Percentiles rank a stretch among this genome's conserved stretches.
These are phyloP conservation scores for Regulus satrapa DNA, from an alignment of 2,113 vertebrate species.

Conservation along the genomic window DNA sequence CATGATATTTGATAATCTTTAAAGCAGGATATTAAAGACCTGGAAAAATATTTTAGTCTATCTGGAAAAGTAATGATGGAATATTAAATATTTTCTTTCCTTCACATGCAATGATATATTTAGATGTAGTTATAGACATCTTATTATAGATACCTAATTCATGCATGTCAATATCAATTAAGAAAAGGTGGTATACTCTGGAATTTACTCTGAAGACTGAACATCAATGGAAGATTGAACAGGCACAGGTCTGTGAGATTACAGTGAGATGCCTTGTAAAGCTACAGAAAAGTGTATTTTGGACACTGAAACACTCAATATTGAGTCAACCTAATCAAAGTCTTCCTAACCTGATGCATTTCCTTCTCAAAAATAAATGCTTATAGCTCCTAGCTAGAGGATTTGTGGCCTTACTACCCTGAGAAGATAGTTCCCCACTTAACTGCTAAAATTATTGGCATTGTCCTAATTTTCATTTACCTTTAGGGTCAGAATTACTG, in stretches of 20 bases:
- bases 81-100: not conserved
- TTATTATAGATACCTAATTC: not conserved
- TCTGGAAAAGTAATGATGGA: not conserved
- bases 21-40: not conserved
- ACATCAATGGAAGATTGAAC: not conserved
- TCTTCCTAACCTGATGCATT: not conserved
- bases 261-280: not conserved
- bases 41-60: not conserved
- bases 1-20: not conserved
- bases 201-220: not conserved
- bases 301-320: not conserved
- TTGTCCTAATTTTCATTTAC: not conserved
- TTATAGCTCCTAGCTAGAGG: not conserved
- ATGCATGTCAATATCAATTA: not conserved
- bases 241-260: not conserved
- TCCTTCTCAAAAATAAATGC: not conserved
- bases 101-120: not conserved
- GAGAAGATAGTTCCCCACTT: not conserved
- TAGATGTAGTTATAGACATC: not conserved
- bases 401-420: not conserved
- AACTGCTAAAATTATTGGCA: not conserved
- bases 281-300: not conserved
- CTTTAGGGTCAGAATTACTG: not conserved
- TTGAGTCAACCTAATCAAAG: not conserved
- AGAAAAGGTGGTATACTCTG: not conserved